Conservation (phyloP, 1,140 invertebrate genomes). For the Sarcophaga bullata region DNA sequence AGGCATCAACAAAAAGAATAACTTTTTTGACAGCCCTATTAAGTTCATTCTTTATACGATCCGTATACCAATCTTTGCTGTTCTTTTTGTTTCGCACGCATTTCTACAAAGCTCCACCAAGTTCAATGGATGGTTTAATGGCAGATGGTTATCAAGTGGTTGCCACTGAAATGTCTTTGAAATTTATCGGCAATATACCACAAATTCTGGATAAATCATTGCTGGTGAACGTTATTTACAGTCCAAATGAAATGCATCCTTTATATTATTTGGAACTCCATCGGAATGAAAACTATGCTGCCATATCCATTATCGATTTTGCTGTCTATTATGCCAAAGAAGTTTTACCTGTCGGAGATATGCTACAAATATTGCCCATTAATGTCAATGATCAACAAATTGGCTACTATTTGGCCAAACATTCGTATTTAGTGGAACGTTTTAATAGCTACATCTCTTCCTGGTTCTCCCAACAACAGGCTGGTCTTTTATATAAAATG, state of each 20-base stretch:
- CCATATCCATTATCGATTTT: not conserved
- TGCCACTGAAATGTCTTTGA: not conserved
- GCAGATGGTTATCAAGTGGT: not conserved
- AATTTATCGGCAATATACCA: not conserved
- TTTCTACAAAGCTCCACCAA: conserved; percentile 11
- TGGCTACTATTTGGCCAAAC: conserved; percentile 16
- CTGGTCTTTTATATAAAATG: not conserved
- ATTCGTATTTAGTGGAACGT: conserved; percentile 31
- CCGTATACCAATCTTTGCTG: conserved; percentile 31
- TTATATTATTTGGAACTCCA: not conserved
- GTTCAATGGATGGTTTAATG: not conserved
- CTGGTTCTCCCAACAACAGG: not conserved
- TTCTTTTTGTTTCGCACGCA: conserved; percentile 29
- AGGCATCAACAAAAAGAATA: not conserved
- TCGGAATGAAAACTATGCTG: not conserved
- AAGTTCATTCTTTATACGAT: conserved; percentile 17
- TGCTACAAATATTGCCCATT: not conserved
- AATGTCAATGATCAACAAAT: conserved; percentile 28
- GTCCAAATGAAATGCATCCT: conserved; percentile 15
- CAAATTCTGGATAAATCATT: not conserved
- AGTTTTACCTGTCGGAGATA: not conserved
- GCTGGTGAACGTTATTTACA: not conserved
- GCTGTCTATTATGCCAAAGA: not conserved
- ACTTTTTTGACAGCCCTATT: not conserved
- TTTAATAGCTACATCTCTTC: not conserved